These are phyloP conservation scores for Brachypodius melanocephalos DNA, from an alignment of 2,113 vertebrate species.

Conservation along the genomic window DNA sequence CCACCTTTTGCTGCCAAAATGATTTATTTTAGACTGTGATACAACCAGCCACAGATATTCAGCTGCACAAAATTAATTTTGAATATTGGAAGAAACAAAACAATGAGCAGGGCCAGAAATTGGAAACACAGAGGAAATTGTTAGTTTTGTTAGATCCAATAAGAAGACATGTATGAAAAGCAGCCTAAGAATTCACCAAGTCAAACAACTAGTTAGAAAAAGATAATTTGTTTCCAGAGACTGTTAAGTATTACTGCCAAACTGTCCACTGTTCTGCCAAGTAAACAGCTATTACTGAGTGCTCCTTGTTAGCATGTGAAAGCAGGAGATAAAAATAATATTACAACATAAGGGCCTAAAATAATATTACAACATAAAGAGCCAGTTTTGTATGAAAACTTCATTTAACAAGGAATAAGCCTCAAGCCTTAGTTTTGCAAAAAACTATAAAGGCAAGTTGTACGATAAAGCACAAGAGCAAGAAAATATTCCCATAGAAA, in stretches of 20 bases:
- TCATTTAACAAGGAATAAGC: not conserved
- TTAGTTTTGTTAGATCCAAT: not conserved
- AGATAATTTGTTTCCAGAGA: not conserved
- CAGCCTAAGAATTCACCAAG: not conserved
- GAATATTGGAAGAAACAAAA: not conserved
- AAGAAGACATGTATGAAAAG: not conserved
- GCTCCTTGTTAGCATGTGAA: not conserved
- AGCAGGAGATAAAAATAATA: not conserved
- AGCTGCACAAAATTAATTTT: not conserved
- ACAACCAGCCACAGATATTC: not conserved
- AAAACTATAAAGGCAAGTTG: not conserved
- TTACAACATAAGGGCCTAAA: not conserved
- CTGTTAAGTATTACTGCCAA: not conserved
- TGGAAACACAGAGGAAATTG: not conserved
- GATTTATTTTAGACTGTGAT: not conserved
- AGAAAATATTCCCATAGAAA: not conserved
- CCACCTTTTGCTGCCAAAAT: not conserved
- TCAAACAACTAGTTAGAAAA: not conserved
- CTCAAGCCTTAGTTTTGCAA: not conserved
- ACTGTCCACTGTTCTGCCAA: not conserved
- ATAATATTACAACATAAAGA: not conserved
- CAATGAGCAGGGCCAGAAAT: not conserved
- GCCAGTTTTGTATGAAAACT: not conserved
- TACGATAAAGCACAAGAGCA: not conserved
- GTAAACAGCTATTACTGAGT: not conserved